Conservation (phyloP, 2,113 vertebrate genomes). For the Lophotis ruficrista region DNA sequence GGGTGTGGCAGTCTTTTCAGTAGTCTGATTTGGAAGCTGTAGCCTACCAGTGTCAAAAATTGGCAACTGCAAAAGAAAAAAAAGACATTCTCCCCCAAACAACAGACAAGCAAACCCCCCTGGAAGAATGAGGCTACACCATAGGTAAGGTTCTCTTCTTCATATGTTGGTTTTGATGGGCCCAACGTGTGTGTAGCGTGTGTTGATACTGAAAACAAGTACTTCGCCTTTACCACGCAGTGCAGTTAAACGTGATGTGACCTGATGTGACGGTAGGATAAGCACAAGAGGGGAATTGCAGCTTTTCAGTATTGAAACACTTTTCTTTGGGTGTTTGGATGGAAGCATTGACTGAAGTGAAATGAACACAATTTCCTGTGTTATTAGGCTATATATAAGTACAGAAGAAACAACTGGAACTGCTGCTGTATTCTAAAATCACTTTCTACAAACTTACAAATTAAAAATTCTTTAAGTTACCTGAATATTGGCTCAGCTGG, state of each 20-base stretch:
- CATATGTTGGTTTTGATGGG: accelerated
- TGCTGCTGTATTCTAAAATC: not conserved
- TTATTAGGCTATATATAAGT: not conserved
- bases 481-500: not conserved
- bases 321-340: not conserved
- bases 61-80: not conserved
- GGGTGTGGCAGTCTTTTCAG: not conserved
- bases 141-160: not conserved
- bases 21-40: not conserved
- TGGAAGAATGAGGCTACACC: not conserved
- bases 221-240: not conserved
- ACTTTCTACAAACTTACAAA: not conserved
- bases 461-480: not conserved
- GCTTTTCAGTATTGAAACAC: not conserved
- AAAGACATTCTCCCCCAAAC: accelerated
- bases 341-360: not conserved
- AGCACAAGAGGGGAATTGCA: not conserved
- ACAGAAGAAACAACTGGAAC: not conserved
- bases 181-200: accelerated
- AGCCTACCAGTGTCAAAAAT: not conserved
- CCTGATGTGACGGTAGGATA: not conserved
- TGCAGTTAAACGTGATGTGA: not conserved
- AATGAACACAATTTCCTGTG: not conserved
- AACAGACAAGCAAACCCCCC: not conserved
- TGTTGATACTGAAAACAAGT: not conserved